Evolutionary conservation across 2,888 invertebrate species (phyloP).

Genomic region (Hemaris fuciformis): DNA sequence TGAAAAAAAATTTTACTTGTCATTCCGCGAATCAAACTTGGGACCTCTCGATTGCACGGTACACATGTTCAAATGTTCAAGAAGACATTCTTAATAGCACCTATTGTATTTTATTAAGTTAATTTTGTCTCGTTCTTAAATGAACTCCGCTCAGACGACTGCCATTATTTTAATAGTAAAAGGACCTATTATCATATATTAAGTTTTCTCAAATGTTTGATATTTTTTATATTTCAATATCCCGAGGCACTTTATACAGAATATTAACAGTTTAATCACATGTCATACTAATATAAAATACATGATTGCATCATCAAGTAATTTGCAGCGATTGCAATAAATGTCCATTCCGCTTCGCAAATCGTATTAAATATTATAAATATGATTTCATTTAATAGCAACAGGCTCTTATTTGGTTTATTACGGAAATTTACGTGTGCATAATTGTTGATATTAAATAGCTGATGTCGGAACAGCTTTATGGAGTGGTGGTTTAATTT

Average conservation of each 20-base stretch:
- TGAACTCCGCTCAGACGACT: background rate
- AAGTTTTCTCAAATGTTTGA: background rate
- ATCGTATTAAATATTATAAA: constrained; percentile 31
- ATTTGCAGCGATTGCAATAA: background rate
- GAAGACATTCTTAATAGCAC: too few relatives aligned
- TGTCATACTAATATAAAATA: background rate
- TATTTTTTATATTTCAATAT: background rate
- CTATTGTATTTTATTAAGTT: too few relatives aligned
- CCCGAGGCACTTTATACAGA: background rate
- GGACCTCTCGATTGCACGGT: too few relatives aligned
- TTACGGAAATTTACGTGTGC: background rate
- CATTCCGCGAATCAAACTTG: too few relatives aligned
- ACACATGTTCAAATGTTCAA: too few relatives aligned
- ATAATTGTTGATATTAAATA: background rate
- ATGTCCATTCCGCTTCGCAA: constrained; percentile 17
- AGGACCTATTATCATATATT: background rate
- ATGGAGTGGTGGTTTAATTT: too few relatives aligned
- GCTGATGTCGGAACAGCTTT: background rate
- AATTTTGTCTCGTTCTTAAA: too few relatives aligned
- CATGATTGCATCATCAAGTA: background rate
- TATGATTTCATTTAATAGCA: constrained; percentile 21
- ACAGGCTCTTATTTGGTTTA: background rate
- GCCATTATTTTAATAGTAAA: background rate
- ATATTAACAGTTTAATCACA: background rate
- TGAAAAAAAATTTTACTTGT: too few relatives aligned